A percentile compares a stretch with the other conserved stretches of the same genome.
phyloP scores from a whole-genome alignment of 64 coral and sea anemone species.

The Orbicella faveolata region DNA sequence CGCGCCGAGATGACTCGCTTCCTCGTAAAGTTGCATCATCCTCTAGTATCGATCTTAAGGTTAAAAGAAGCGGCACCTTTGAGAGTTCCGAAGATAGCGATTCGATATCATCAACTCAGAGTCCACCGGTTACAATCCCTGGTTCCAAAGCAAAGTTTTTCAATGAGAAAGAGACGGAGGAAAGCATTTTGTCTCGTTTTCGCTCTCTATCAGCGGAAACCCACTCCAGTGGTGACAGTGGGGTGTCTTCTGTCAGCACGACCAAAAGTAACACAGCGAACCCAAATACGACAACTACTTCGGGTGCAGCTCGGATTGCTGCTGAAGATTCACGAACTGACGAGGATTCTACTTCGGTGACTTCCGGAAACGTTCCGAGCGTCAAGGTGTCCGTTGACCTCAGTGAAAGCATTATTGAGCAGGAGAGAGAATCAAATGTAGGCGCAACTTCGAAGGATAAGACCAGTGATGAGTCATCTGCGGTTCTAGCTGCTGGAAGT shows the following conservation, averaged over 20 bases:
- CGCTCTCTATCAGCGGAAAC: not conserved
- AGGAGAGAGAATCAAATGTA: not conserved
- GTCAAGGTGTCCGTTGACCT: not conserved
- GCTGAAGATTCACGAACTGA: not conserved
- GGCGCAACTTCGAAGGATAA: not conserved
- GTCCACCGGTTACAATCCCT: not conserved
- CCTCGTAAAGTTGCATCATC: not conserved
- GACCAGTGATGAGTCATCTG: not conserved
- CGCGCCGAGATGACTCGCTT: not conserved
- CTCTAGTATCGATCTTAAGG: not conserved
- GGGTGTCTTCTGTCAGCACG: not conserved
- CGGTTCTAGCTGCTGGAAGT: not conserved
- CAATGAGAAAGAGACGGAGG: not conserved
- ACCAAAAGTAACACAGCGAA: not conserved
- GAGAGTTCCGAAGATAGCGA: not conserved
- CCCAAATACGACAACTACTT: not conserved
- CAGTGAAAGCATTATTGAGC: not conserved
- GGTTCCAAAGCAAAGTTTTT: not conserved
- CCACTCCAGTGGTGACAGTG: constrained; percentile 1
- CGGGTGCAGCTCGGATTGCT: not conserved
- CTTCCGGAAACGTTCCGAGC: not conserved
- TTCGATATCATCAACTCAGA: not conserved
- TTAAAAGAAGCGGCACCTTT: not conserved
- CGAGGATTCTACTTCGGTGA: not conserved
- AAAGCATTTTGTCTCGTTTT: not conserved